These are phyloP conservation scores for Heliconius congener DNA, from an alignment of 1,140 invertebrate species.

Conservation along the genomic window DNA sequence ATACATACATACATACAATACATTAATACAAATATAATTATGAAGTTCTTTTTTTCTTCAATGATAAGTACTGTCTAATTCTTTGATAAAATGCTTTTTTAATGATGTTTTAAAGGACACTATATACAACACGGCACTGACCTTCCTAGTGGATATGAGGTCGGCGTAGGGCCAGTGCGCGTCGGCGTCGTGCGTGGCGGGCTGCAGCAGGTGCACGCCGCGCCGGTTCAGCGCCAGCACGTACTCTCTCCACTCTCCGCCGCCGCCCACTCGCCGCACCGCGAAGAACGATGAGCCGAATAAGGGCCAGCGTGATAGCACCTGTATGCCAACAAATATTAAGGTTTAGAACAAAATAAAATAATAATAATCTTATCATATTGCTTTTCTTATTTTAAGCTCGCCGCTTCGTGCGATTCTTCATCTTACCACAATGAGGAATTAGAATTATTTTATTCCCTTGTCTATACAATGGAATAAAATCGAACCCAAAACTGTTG, in stretches of 20 bases:
- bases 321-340: constrained; percentile 53
- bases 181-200: constrained; percentile 94
- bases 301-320: constrained; percentile 95
- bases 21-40: no score
- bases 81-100: no score
- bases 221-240: constrained; percentile 96
- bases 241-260: constrained; percentile 90
- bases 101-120: no score
- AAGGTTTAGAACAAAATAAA: neutral
- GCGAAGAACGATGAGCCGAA: constrained; percentile 99
- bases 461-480: no score
- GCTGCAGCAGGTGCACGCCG: constrained; percentile 96
- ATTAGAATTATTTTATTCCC: no score
- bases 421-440: no score
- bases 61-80: no score
- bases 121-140: constrained; percentile 54
- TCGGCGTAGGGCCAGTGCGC: constrained; percentile 96
- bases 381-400: no score
- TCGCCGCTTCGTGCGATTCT: no score
- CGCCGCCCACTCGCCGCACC: constrained; percentile 88
- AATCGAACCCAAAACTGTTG: no score
- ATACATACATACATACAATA: no score
- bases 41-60: no score
- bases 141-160: constrained; percentile 97
- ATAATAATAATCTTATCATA: neutral